These are phyloP conservation scores for Willowsia nigromaculata DNA, from an alignment of 2,888 invertebrate species.

Conservation along the genomic window DNA sequence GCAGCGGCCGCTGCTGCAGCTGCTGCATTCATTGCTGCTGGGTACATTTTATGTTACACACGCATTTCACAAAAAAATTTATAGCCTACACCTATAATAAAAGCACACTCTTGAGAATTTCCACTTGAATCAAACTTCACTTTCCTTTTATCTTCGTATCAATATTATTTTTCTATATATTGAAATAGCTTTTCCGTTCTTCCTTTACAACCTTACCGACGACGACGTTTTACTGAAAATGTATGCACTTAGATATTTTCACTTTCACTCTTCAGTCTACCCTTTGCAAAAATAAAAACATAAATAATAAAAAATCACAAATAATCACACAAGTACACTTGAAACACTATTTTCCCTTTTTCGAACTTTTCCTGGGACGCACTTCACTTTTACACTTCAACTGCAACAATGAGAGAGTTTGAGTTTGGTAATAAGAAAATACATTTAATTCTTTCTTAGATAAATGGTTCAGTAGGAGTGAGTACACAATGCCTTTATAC, in stretches of 20 bases:
- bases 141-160: slow-evolving; percentile 44
- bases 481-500: neutral
- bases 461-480: neutral
- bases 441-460: neutral
- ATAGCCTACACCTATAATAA: slow-evolving; percentile 50
- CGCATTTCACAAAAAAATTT: slow-evolving; percentile 77
- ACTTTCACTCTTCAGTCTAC: slow-evolving; percentile 14
- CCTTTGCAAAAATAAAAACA: neutral
- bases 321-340: slow-evolving; percentile 50
- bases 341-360: slow-evolving; percentile 12
- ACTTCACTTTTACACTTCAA: slow-evolving; percentile 60
- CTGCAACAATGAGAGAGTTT: no score
- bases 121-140: slow-evolving; percentile 60
- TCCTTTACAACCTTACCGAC: neutral
- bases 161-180: slow-evolving; percentile 9
- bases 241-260: slow-evolving; percentile 18
- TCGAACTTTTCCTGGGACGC: slow-evolving; percentile 2
- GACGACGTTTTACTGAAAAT: neutral
- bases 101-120: slow-evolving; percentile 61
- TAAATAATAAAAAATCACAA: slow-evolving; percentile 37
- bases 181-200: neutral
- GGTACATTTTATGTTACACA: slow-evolving; percentile 88
- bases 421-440: no score
- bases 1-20: slow-evolving; percentile 87
- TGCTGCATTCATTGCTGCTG: slow-evolving; percentile 90